Percentiles rank a stretch among this genome's conserved stretches.
Conservation (phyloP, 2,113 vertebrate species). For the Macroglossus sobrinus region DNA sequence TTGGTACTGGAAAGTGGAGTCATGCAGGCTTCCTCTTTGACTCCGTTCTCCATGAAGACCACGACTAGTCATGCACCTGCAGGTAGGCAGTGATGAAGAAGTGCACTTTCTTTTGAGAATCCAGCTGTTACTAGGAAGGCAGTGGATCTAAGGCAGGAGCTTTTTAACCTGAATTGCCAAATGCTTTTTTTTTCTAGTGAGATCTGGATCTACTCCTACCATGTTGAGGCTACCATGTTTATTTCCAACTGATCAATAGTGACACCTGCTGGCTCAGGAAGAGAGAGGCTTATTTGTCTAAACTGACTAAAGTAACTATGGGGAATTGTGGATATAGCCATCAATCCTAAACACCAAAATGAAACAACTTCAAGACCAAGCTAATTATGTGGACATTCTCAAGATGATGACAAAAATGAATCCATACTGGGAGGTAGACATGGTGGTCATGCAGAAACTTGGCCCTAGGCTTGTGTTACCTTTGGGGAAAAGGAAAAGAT, state of each 20-base stretch:
- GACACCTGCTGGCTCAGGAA: conserved; percentile 70
- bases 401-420: not conserved
- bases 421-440: not conserved
- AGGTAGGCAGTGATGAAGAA: not conserved
- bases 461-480: not conserved
- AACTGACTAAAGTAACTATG: not conserved
- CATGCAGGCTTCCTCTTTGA: not conserved
- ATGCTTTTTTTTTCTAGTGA: not conserved
- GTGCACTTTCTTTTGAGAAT: not conserved
- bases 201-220: not conserved
- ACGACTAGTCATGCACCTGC: not conserved
- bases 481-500: not conserved
- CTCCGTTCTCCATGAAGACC: not conserved
- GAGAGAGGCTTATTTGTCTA: not conserved
- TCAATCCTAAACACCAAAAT: not conserved
- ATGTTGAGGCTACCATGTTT: conserved; percentile 33
- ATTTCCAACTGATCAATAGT: conserved; percentile 67
- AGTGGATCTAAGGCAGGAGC: not conserved
- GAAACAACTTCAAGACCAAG: not conserved
- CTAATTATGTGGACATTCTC: not conserved
- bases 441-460: not conserved
- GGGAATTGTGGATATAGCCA: not conserved
- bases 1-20: not conserved
- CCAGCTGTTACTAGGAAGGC: not conserved
- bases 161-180: conserved; percentile 26